Evolutionary conservation across 2,888 invertebrate genomes (phyloP).

Genomic region (Geotrupes spiniger): DNA sequence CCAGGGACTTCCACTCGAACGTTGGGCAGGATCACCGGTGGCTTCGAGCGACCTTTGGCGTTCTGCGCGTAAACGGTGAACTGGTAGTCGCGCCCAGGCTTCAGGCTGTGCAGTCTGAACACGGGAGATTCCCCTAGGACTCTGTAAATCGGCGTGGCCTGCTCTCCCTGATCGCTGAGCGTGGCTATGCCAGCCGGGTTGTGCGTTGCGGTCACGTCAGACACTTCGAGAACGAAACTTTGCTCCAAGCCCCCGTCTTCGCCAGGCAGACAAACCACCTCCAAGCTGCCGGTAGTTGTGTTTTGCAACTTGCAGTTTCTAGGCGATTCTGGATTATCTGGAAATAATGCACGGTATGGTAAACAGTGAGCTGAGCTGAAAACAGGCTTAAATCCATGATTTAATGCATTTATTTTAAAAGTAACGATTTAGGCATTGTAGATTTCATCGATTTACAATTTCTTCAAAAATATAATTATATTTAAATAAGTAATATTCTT

Average conservation of each 20-base stretch:
- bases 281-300: constrained; percentile 58
- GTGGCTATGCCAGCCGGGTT: constrained; percentile 37
- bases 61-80: constrained; percentile 80
- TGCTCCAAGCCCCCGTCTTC: constrained; percentile 80
- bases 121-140: constrained; percentile 66
- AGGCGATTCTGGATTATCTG: constrained; percentile 76
- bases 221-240: constrained; percentile 77
- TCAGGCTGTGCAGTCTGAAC: constrained; percentile 67
- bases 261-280: constrained; percentile 73
- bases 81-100: constrained; percentile 75
- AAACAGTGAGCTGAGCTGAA: too few relatives aligned
- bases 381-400: too few relatives aligned
- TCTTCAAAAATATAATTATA: too few relatives aligned
- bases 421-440: too few relatives aligned
- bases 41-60: constrained; percentile 72
- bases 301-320: constrained; percentile 70
- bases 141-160: constrained; percentile 51
- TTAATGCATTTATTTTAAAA: too few relatives aligned
- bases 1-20: constrained; percentile 45
- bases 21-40: constrained; percentile 70
- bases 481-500: too few relatives aligned
- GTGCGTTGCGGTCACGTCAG: constrained; percentile 51
- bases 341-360: constrained; percentile 31
- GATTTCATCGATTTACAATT: too few relatives aligned
- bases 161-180: constrained; percentile 49